Base-by-base conservation (phyloP, 2,888 invertebrate genomes). In the Philhelius pedissequus region DNA sequence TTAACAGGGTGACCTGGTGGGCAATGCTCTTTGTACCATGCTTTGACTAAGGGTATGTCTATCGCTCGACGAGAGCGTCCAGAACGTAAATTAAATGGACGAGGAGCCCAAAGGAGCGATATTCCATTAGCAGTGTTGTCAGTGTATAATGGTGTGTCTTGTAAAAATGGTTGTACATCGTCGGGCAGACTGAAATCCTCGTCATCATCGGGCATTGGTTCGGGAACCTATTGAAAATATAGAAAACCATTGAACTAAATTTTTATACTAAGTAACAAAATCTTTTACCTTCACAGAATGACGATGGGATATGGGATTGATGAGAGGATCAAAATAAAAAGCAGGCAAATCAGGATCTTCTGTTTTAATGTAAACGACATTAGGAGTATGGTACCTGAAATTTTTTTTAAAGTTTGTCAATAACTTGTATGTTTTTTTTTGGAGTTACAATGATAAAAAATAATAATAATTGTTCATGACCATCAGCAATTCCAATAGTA, bases 291-390 rank as follows among this genome's bases (percentile, higher is more conserved):
- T 97, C 0, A 96, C 94, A 0, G 97, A 95, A 92, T 97, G 97
- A 69, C 98, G 94, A 90, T 99, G 98, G 1, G 99, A 98, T 88
- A 99, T 99, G 0, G 99, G 99, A 92, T 99, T 99, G 90, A 99
- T 99, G 58, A 99, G 93, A 0, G 99, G 99, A 93, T 99, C 99
- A 92, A 99, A 99, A 92, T 99, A 99, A 92, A 99, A 99, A 0
- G 99, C 99, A 38, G 99, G 99, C 74, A 99, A 93, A 92, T 99
- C 99, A 7, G 99, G 99, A 94, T 99, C 99, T 92, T 99, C 99
- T 0, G 99, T 99, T 93, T 99, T 99, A 89, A 99, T 99, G 92
- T 97, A 99, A 0, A 99, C 99, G 6, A 99, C 99, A 91, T 99
- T 99, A 25, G 99, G 99, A 7, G 98, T 96, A 92, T 99, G 99